Conservation (phyloP, 2,113 vertebrate species). For the Corynorhinus townsendii region DNA sequence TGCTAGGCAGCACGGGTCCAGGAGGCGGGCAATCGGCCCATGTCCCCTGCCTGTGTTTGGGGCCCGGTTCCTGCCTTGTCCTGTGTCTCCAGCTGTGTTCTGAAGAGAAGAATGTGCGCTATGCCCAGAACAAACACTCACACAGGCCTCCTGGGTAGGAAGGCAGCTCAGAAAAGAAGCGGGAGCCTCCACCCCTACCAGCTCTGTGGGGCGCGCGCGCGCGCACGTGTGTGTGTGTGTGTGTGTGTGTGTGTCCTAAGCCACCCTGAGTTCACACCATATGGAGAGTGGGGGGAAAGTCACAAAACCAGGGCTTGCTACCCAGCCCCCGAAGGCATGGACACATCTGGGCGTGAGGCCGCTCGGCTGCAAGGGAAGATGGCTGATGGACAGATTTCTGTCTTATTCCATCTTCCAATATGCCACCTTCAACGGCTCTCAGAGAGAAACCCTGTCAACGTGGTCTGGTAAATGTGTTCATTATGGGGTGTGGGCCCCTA, state of each 20-base stretch:
- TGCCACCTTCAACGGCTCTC: neutral
- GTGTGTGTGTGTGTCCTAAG: too few species aligned
- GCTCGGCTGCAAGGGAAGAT: neutral
- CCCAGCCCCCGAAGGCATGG: neutral
- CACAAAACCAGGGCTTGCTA: neutral
- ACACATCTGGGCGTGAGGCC: neutral
- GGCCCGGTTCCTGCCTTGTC: conserved; percentile 27
- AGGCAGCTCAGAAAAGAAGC: neutral
- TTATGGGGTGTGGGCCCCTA: neutral
- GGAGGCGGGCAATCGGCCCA: neutral
- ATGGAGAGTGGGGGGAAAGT: neutral
- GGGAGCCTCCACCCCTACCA: neutral
- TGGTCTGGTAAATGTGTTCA: neutral
- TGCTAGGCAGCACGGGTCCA: neutral
- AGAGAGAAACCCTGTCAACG: neutral
- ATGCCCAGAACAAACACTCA: conserved; percentile 57
- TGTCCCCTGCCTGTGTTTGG: conserved; percentile 1
- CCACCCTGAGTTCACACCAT: neutral
- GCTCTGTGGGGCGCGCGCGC: neutral
- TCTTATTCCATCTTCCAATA: neutral
- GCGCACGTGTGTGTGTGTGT: neutral
- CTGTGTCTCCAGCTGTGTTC: conserved; percentile 47
- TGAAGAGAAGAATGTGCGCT: conserved; percentile 55
- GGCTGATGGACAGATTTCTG: neutral
- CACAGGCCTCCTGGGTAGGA: neutral